phyloP scores from a whole-genome alignment of 2,888 invertebrate genomes.

The Metalampra italica region DNA sequence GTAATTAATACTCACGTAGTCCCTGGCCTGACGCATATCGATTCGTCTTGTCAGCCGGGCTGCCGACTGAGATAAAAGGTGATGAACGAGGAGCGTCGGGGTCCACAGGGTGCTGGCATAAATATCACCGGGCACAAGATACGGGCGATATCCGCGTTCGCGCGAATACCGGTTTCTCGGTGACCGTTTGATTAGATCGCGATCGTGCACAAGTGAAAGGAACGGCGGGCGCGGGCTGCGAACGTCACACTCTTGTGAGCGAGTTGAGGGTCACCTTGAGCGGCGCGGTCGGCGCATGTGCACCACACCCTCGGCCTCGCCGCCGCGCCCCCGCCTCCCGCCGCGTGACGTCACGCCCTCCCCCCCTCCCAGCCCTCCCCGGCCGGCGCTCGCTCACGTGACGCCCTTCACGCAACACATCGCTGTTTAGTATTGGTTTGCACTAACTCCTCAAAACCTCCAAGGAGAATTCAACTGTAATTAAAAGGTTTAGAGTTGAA shows the following conservation, averaged over 20 bases:
- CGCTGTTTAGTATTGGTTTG: too few relatives aligned
- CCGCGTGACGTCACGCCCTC: conserved; percentile 52
- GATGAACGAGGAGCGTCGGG: conserved; percentile 72
- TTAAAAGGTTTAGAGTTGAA: too few relatives aligned
- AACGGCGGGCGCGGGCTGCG: conserved; percentile 45
- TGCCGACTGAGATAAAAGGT: conserved; percentile 67
- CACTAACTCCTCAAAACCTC: too few relatives aligned
- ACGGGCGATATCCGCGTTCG: conserved; percentile 54
- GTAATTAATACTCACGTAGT: conserved; percentile 64
- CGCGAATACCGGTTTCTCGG: conserved; percentile 53
- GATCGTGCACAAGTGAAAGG: conserved; percentile 59
- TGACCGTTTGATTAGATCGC: conserved; percentile 30
- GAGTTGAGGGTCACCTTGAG: conserved; percentile 72
- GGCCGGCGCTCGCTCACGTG: conserved; percentile 44
- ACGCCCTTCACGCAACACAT: conserved; percentile 51
- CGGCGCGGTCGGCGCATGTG: conserved; percentile 68
- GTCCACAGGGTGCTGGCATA: conserved; percentile 74
- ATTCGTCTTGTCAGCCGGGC: conserved; percentile 70
- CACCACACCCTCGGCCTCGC: conserved; percentile 64
- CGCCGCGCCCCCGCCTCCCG: conserved; percentile 26
- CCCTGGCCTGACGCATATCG: conserved; percentile 76
- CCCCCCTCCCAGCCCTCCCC: conserved; percentile 25
- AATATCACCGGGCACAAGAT: conserved; percentile 54
- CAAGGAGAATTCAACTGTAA: too few relatives aligned
- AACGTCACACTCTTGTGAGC: conserved; percentile 48